Evolutionary conservation across 2,113 vertebrate genomes (phyloP).

Genomic region (Xenopus laevis): DNA sequence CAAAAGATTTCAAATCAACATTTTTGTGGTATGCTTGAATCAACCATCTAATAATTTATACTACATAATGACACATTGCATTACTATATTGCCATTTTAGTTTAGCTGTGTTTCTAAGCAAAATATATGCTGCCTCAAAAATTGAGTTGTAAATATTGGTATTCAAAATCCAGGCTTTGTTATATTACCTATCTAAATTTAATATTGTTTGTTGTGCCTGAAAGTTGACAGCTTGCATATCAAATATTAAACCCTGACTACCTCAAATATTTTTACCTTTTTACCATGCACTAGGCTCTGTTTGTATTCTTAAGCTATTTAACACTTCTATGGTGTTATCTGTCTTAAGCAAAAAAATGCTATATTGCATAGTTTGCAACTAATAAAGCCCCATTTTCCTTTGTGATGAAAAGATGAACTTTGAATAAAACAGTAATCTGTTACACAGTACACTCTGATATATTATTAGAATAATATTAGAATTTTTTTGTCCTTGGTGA

Average conservation of each 20-base stretch:
- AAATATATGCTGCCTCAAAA: not conserved
- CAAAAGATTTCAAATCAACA: too few relatives aligned
- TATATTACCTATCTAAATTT: slow-evolving; percentile 19
- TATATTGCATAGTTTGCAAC: not conserved
- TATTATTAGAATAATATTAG: not conserved
- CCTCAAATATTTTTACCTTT: slow-evolving; percentile 5
- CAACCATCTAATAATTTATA: not conserved
- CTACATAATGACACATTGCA: not conserved
- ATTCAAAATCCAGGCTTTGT: slow-evolving; percentile 6
- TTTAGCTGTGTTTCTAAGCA: not conserved
- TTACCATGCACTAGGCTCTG: not conserved
- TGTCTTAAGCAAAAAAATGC: not conserved
- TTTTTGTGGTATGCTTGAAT: not conserved
- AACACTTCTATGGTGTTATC: slow-evolving; percentile 11
- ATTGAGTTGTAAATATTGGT: slow-evolving; percentile 21
- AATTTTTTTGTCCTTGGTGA: not conserved
- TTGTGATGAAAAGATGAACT: not conserved
- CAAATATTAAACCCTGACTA: slow-evolving; percentile 10
- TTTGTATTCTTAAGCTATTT: not conserved
- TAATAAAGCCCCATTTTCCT: slow-evolving; percentile 5
- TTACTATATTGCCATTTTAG: slow-evolving; percentile 8
- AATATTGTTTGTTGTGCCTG: slow-evolving; percentile 8
- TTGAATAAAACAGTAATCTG: not conserved
- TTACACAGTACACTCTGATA: not conserved
- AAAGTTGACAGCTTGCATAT: slow-evolving; percentile 18